Evolutionary conservation across 2,797 vertebrate species (phyloP).

Genomic region (Phoxinus dragarum): DNA sequence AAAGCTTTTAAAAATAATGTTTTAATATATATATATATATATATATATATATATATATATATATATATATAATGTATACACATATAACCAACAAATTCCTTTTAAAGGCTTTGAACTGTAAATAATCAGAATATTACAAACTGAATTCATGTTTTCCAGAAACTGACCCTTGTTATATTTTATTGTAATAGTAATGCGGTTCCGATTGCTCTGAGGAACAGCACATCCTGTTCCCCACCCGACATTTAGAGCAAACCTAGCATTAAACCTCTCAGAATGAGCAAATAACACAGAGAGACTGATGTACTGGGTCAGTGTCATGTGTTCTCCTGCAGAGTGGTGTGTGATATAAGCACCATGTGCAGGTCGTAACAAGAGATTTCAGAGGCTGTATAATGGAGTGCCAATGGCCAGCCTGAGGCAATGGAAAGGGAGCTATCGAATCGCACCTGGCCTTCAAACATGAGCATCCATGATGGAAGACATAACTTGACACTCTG

Average conservation of each 20-base stretch:
- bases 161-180: not conserved
- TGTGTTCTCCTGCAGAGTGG: constrained; percentile 42
- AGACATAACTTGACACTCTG: not conserved
- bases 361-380: constrained; percentile 39
- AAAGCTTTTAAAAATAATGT: too few species aligned
- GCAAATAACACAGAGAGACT: constrained; percentile 10
- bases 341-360: constrained; percentile 41
- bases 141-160: not conserved
- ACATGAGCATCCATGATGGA: constrained; percentile 21
- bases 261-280: constrained; percentile 10
- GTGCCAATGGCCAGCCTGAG: constrained; percentile 56
- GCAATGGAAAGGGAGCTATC: constrained; percentile 36
- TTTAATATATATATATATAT: too few species aligned
- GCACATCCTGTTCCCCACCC: not conserved
- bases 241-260: not conserved
- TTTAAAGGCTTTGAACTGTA: not conserved
- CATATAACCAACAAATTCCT: not conserved
- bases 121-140: not conserved
- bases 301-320: constrained; percentile 19
- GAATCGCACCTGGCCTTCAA: constrained; percentile 30
- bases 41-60: too few species aligned
- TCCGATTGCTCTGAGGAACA: not conserved
- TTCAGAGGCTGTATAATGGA: constrained; percentile 51
- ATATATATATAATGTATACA: too few species aligned
- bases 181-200: not conserved